A percentile compares a stretch with the other conserved stretches of the same genome.
phyloP scores from a whole-genome alignment of 2,888 invertebrate species.

The Aplocera efformata region DNA sequence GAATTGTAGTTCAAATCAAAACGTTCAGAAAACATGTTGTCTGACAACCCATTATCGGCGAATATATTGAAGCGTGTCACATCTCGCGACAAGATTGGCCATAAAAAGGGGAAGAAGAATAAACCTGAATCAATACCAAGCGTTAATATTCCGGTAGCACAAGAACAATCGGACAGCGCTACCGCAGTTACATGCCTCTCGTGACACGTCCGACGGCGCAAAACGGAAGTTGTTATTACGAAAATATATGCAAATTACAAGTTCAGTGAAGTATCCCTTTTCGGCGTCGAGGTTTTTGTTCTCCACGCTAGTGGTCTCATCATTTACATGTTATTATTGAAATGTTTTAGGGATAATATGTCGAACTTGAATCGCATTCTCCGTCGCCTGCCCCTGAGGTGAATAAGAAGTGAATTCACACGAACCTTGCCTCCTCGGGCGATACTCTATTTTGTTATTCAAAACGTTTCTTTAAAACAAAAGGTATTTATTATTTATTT shows the following conservation, averaged over 20 bases:
- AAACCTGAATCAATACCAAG: slow-evolving; percentile 24
- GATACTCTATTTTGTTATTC: slow-evolving; percentile 40
- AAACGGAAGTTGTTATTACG: slow-evolving; percentile 73
- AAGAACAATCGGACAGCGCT: slow-evolving; percentile 37
- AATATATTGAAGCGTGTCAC: slow-evolving; percentile 40
- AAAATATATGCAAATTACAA: slow-evolving; percentile 73
- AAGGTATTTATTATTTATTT: slow-evolving; percentile 37
- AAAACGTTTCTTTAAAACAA: slow-evolving; percentile 40
- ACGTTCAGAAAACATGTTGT: slow-evolving; percentile 53
- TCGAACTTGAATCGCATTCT: slow-evolving; percentile 65
- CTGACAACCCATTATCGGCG: slow-evolving; percentile 52
- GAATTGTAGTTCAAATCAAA: too few species aligned
- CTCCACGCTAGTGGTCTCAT: slow-evolving; percentile 53
- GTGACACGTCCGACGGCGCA: slow-evolving; percentile 56
- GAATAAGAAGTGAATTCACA: slow-evolving; percentile 68
- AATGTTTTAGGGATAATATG: slow-evolving; percentile 67
- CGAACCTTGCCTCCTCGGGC: slow-evolving; percentile 34
- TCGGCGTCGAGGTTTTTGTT: slow-evolving; percentile 55
- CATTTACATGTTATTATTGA: slow-evolving; percentile 74
- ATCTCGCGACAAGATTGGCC: slow-evolving; percentile 2
- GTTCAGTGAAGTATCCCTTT: slow-evolving; percentile 58
- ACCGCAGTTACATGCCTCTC: slow-evolving; percentile 42
- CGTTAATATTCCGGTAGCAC: slow-evolving; percentile 27
- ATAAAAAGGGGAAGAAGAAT: slow-evolving; percentile 11
- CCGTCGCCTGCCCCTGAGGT: slow-evolving; percentile 46